These are phyloP conservation scores for Aphidius colemani DNA, from an alignment of 2,888 invertebrate genomes.

Conservation along the genomic window DNA sequence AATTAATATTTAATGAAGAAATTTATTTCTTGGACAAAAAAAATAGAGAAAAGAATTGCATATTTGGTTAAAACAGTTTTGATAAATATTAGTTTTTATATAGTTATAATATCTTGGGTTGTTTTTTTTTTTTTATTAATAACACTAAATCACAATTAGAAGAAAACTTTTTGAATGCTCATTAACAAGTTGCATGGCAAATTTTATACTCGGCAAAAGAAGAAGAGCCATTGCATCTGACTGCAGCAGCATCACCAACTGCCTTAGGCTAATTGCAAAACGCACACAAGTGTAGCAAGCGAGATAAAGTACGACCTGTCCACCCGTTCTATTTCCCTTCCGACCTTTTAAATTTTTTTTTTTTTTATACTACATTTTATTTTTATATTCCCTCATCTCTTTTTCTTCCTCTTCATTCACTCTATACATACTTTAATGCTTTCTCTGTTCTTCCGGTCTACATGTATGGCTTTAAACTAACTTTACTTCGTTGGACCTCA, in stretches of 20 bases:
- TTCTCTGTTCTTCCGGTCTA: constrained; percentile 26
- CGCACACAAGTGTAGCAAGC: constrained; percentile 37
- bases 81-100: too few relatives aligned
- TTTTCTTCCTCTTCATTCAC: constrained; percentile 7
- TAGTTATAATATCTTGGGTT: too few relatives aligned
- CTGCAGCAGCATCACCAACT: constrained; percentile 5
- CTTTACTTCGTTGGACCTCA: constrained; percentile 26
- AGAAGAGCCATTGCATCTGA: constrained; percentile 22
- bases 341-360: constrained; percentile 25
- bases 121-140: not conserved
- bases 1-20: too few relatives aligned
- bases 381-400: not conserved
- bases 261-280: constrained; percentile 38
- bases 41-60: too few relatives aligned
- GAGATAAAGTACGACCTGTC: constrained; percentile 35
- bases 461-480: constrained; percentile 41
- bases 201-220: constrained; percentile 15
- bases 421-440: constrained; percentile 5
- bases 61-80: too few relatives aligned
- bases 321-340: constrained; percentile 32
- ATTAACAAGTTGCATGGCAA: constrained; percentile 18
- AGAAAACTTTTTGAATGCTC: constrained; percentile 11
- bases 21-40: too few relatives aligned
- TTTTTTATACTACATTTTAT: constrained; percentile 21
- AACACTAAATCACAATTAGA: constrained; percentile 19